Evolutionary conservation across 1,140 invertebrate species (phyloP).

Genomic region (Aradophagus sp.): DNA sequence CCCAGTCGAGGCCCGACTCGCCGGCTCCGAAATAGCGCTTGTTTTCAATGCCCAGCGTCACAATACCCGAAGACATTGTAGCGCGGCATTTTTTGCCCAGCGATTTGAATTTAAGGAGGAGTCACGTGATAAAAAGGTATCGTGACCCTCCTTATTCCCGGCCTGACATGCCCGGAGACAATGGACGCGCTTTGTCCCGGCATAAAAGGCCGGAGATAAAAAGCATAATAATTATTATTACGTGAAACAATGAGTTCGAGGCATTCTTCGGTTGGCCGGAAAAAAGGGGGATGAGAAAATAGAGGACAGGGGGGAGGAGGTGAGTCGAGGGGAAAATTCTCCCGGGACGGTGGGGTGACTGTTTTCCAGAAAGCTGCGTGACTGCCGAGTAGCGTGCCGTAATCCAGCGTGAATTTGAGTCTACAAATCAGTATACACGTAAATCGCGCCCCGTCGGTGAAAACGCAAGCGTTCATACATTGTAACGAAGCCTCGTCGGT

Average conservation of each 20-base stretch:
- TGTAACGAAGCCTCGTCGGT: constrained; percentile 14
- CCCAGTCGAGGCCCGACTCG: constrained; percentile 2
- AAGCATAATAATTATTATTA: constrained; percentile 49
- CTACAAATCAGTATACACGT: constrained; percentile 49
- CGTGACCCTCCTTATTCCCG: constrained; percentile 40
- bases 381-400: constrained; percentile 41
- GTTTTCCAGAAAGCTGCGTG: constrained; percentile 50
- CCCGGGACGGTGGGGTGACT: constrained; percentile 30
- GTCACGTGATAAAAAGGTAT: constrained; percentile 49
- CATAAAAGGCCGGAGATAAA: constrained; percentile 46
- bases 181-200: constrained; percentile 39
- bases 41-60: constrained; percentile 25
- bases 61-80: constrained; percentile 31
- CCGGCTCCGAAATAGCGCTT: constrained; percentile 11
- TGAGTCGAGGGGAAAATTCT: constrained; percentile 12
- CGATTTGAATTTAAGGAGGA: constrained; percentile 44
- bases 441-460: constrained; percentile 18
- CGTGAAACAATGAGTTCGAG: constrained; percentile 44
- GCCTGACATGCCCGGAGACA: constrained; percentile 39
- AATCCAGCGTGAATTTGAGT: constrained; percentile 46
- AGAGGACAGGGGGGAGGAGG: constrained; percentile 1
- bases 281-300: constrained; percentile 5
- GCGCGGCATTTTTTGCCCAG: constrained; percentile 23
- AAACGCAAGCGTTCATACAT: constrained; percentile 23
- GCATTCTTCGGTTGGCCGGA: constrained; percentile 35